Evolutionary conservation across 1,140 invertebrate genomes (phyloP).

Genomic region (Meloidogyne exigua): DNA sequence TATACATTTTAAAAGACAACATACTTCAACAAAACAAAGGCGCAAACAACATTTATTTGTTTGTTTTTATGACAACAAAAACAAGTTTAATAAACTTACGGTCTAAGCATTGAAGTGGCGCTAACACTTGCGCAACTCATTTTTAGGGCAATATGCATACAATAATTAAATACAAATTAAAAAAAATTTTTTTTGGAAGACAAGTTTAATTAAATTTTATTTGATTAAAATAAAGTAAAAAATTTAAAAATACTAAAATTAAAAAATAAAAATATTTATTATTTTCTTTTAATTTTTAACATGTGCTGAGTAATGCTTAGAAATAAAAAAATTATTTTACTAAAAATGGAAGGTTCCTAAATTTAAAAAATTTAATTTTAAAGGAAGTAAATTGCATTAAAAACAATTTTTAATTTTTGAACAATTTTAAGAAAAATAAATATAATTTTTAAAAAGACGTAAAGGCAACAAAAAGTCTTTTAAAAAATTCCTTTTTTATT

Average conservation of each 20-base stretch:
- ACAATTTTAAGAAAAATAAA: too few relatives aligned
- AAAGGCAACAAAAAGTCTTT: not conserved
- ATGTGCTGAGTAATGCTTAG: too few relatives aligned
- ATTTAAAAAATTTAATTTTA: too few relatives aligned
- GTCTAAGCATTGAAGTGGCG: constrained; percentile 28
- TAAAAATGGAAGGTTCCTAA: too few relatives aligned
- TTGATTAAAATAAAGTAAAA: too few relatives aligned
- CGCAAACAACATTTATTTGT: not conserved
- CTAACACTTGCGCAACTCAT: constrained; percentile 30
- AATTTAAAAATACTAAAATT: too few relatives aligned
- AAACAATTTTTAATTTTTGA: not conserved
- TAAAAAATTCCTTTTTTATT: not conserved
- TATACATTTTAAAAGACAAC: not conserved
- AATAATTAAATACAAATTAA: not conserved
- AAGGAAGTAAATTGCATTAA: not conserved
- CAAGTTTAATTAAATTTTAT: too few relatives aligned
- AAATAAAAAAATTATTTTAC: too few relatives aligned
- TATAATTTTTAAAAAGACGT: not conserved
- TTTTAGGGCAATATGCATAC: constrained; percentile 6
- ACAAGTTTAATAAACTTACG: constrained; percentile 17
- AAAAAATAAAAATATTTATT: too few relatives aligned
- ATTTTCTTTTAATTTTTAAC: too few relatives aligned
- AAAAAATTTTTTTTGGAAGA: not conserved
- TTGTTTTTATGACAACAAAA: not conserved
- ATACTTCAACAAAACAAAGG: not conserved